Percentiles rank a stretch among this genome's conserved stretches.
Evolutionary conservation across 2,797 vertebrate genomes (phyloP).

Genomic region (Epinephelus coioides): DNA sequence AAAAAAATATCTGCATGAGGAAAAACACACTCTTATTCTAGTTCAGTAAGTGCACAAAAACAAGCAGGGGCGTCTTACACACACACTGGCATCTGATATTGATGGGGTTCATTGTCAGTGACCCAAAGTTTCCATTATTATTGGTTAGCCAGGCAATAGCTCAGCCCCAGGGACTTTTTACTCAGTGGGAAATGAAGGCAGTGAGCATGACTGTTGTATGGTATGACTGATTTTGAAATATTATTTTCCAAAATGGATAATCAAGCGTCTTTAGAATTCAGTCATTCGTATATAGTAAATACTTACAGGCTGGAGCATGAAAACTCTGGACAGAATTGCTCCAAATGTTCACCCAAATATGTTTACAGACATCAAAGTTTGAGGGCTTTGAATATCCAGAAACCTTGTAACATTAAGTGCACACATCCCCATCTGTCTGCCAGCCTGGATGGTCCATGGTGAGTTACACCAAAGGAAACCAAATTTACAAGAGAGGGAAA

Average conservation of each 20-base stretch:
- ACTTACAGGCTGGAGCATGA: not conserved
- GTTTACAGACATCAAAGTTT: not conserved
- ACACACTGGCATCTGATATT: conserved; percentile 22
- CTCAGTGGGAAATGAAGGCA: not conserved
- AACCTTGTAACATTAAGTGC: not conserved
- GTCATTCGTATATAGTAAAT: not conserved
- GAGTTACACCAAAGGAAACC: not conserved
- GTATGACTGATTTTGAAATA: not conserved
- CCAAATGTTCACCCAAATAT: not conserved
- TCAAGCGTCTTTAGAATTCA: too few relatives aligned
- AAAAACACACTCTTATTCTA: not conserved
- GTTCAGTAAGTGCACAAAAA: not conserved
- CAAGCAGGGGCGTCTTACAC: not conserved
- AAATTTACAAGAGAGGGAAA: not conserved
- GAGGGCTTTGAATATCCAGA: not conserved
- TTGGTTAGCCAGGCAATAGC: conserved; percentile 40
- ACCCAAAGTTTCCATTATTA: conserved; percentile 68
- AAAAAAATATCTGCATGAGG: not conserved
- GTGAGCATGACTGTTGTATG: not conserved
- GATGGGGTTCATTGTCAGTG: conserved; percentile 36
- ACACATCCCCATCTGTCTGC: not conserved
- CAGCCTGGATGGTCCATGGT: not conserved
- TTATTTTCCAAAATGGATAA: not conserved
- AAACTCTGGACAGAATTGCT: too few relatives aligned
- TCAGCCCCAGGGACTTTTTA: conserved; percentile 4